Conservation (phyloP, 2,797 vertebrate species). For the Dendrocincla tyrannina region DNA sequence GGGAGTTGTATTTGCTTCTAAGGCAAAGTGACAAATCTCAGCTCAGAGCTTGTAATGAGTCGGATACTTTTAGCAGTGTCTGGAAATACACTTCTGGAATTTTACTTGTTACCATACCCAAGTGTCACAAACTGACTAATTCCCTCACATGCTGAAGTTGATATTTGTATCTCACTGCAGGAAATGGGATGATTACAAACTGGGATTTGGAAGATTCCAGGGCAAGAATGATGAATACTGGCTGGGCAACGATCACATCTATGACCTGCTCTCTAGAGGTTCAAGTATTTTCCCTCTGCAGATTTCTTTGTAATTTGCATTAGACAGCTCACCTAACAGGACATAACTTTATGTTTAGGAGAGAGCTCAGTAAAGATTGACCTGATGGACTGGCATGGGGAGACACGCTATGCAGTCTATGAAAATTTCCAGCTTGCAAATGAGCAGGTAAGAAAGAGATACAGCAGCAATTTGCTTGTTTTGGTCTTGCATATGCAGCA, state of each 20-base stretch:
- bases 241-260: constrained; percentile 89
- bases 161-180: constrained; percentile 67
- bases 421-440: constrained; percentile 83
- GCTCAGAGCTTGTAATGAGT: neutral
- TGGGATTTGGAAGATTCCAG: constrained; percentile 89
- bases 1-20: neutral
- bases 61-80: neutral
- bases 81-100: neutral
- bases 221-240: constrained; percentile 89
- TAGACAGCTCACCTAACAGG: neutral
- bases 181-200: constrained; percentile 89
- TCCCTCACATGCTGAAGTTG: neutral
- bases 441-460: constrained; percentile 77
- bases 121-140: neutral
- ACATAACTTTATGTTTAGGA: constrained; percentile 69
- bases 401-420: constrained; percentile 82
- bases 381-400: constrained; percentile 87
- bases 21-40: neutral
- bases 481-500: neutral
- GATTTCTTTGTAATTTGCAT: neutral
- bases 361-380: constrained; percentile 86
- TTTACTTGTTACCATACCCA: neutral
- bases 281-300: neutral
- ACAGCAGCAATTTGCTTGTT: neutral
- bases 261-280: constrained; percentile 80